Conservation (phyloP, 2,113 vertebrate genomes). For the Martes martes region DNA sequence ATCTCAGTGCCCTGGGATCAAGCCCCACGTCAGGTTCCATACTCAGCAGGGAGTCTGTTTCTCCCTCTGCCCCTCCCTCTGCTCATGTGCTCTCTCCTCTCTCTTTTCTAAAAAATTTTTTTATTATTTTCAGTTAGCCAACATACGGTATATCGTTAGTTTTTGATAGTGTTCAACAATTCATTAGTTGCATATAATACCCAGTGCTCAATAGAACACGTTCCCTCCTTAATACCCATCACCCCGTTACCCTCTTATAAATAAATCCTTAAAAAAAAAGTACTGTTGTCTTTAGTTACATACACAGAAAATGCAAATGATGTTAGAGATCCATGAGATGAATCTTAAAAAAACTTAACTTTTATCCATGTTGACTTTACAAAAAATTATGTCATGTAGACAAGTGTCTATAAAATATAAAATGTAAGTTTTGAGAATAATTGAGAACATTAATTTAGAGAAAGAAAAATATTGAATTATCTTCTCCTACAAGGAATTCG, state of each 20-base stretch:
- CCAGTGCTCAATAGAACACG: too few relatives aligned
- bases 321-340: not conserved
- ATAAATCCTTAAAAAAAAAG: not conserved
- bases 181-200: too few relatives aligned
- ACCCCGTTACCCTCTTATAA: not conserved
- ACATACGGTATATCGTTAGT: too few relatives aligned
- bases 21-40: too few relatives aligned
- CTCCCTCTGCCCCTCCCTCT: not conserved
- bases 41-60: too few relatives aligned
- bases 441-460: not conserved
- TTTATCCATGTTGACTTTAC: not conserved
- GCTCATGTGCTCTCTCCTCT: not conserved
- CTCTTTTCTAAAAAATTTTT: not conserved
- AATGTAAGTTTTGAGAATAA: not conserved
- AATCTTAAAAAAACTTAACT: not conserved
- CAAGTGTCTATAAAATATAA: not conserved
- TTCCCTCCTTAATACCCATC: too few relatives aligned
- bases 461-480: not conserved
- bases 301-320: not conserved
- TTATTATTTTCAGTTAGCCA: too few relatives aligned
- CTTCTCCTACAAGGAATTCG: not conserved
- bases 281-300: not conserved
- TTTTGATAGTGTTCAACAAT: too few relatives aligned
- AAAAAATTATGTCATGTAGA: not conserved
- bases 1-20: too few relatives aligned